Base-by-base conservation (phyloP, 1,140 invertebrate species). In the Nasonia vitripennis region DNA sequence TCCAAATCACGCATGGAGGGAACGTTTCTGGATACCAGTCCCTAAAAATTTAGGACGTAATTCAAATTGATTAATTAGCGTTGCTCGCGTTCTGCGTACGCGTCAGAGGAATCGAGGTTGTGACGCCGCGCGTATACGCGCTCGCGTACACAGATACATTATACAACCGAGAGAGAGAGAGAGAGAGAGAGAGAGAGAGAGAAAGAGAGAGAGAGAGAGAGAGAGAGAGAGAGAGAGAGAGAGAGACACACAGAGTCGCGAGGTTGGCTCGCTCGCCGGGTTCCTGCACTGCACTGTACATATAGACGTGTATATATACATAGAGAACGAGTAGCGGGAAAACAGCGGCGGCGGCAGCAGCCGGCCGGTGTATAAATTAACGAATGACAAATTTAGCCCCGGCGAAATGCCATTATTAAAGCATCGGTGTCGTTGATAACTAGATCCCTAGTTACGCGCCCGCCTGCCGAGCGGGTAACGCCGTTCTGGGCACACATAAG, bases 311-410 rank as follows among this genome's bases (percentile, higher is more conserved):
- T 17, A 73, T 17, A 73, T 71, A 73, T 51, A 55, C 70, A 55
- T 74, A 27, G 45, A 34, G 68, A 17, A 27, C 73, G 55, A 14
- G 23, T 14, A 71, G 37, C 34, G 20, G 78, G 67, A n/a, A 70
- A 31, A 37, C 34, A 73, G 55, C 31, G 78, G 80, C 10, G n/a
- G 37, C 14, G 37, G 71, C 55, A 45, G 23, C 71, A 41, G 11
- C 78, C 37, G n/a, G 71, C 48, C 73, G 20, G 27, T 55, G 84
- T 86, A 86, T 86, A 86, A 86, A 86, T 86, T 86, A 86, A 86
- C 84, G 80, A 86, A 82, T 77, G 79, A 86, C 84, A 86, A 86
- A 86, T 86, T 86, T 81, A 86, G 73, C 31, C 41, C 34, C 78
- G 84, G 55, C 78, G 41, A 85, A 81, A 77, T 45, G 73, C 71